Evolutionary conservation across 2,797 vertebrate genomes (phyloP).

Genomic region (Chromobotia macracanthus): DNA sequence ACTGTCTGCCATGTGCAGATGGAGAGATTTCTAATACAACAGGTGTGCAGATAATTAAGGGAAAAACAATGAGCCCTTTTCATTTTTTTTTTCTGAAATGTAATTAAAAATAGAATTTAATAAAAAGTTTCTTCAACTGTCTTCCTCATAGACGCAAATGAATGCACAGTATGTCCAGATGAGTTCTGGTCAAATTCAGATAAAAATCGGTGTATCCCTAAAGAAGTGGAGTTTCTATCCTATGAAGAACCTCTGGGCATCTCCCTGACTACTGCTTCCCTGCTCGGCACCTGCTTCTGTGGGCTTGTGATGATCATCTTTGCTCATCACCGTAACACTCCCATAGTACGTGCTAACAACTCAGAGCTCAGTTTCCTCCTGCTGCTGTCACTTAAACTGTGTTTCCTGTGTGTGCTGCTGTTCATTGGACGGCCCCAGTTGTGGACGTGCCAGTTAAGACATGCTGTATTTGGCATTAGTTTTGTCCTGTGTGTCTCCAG

Average conservation of each 20-base stretch:
- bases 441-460: conserved; percentile 57
- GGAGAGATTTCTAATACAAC: conserved; percentile 9
- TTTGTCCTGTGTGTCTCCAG: conserved; percentile 59
- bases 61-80: too few species aligned
- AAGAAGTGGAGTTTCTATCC: conserved; percentile 57
- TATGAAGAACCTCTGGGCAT: conserved; percentile 55
- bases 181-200: conserved; percentile 51
- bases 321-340: conserved; percentile 60
- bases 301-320: conserved; percentile 62
- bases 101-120: too few species aligned
- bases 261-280: conserved; percentile 42
- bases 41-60: background rate
- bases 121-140: background rate
- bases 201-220: conserved; percentile 43
- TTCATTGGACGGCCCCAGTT: conserved; percentile 55
- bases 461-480: conserved; percentile 57
- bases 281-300: conserved; percentile 48
- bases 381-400: conserved; percentile 72
- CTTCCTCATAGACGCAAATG: conserved; percentile 18
- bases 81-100: too few species aligned
- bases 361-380: conserved; percentile 76
- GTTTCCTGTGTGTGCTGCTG: conserved; percentile 65
- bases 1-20: conserved; percentile 20
- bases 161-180: conserved; percentile 45
- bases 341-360: conserved; percentile 75